Conservation (phyloP, 2,797 vertebrate genomes). For the Cyclopterus lumpus region DNA sequence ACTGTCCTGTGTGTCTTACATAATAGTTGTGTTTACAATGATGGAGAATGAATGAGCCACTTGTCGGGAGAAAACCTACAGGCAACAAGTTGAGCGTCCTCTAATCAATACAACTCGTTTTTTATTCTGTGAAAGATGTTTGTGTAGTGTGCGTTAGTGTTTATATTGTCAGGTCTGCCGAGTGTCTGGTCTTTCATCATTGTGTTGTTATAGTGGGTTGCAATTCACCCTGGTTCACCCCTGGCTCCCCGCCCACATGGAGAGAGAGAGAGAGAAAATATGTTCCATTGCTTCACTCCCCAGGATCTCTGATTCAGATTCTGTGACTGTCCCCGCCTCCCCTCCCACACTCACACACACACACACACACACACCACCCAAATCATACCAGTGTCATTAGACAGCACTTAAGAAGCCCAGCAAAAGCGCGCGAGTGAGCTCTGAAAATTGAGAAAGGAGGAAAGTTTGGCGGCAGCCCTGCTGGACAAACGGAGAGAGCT, state of each 20-base stretch:
- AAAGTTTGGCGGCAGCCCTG: conserved; percentile 53
- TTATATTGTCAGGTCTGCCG: conserved; percentile 45
- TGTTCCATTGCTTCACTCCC: conserved; percentile 34
- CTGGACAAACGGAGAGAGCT: conserved; percentile 36
- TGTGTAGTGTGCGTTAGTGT: conserved; percentile 15
- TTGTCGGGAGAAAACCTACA: conserved; percentile 36
- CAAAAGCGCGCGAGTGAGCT: conserved; percentile 34
- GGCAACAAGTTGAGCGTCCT: conserved; percentile 2
- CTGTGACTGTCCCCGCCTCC: neutral
- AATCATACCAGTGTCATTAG: neutral
- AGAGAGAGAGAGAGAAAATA: conserved; percentile 26
- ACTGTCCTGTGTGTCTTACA: conserved; percentile 32
- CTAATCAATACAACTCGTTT: conserved; percentile 18
- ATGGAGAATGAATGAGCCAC: conserved; percentile 38
- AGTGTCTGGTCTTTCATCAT: conserved; percentile 49
- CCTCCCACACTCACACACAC: neutral
- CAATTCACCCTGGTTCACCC: conserved; percentile 49
- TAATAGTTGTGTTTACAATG: conserved; percentile 40
- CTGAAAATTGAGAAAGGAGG: conserved; percentile 48
- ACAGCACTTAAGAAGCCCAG: conserved; percentile 44
- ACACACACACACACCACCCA: conserved; percentile 18
- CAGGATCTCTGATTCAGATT: conserved; percentile 24
- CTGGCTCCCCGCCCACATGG: conserved; percentile 40
- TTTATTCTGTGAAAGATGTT: conserved; percentile 9
- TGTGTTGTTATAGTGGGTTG: conserved; percentile 43